phyloP scores from a whole-genome alignment of 2,797 vertebrate species.

The Rallus crepitans region DNA sequence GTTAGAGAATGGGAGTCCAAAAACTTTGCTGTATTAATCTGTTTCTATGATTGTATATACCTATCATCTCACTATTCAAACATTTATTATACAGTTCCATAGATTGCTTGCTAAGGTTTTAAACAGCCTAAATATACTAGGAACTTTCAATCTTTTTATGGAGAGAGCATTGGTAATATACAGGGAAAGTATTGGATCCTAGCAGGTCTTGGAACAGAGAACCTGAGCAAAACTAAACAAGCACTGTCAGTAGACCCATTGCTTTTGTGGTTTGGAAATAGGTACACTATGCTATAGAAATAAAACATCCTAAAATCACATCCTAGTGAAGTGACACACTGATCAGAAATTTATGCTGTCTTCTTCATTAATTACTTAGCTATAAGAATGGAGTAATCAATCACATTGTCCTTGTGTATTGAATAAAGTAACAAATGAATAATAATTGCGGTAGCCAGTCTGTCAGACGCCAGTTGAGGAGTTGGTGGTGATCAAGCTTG shows the following conservation, averaged over 20 bases:
- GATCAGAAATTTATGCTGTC: background rate
- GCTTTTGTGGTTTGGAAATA: background rate
- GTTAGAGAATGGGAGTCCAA: background rate
- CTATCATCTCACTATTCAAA: background rate
- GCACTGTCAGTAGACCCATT: background rate
- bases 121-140: background rate
- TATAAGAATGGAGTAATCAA: constrained; percentile 32
- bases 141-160: background rate
- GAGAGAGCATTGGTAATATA: background rate
- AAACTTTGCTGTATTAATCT: background rate
- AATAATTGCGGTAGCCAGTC: constrained; percentile 27
- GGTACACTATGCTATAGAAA: background rate
- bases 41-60: background rate
- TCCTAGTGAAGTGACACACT: background rate
- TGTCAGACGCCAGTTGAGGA: background rate
- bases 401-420: background rate
- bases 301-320: background rate
- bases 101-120: background rate
- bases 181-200: background rate
- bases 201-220: background rate
- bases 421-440: background rate
- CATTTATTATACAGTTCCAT: background rate
- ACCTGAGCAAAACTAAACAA: background rate
- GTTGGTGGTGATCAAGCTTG: background rate
- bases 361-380: constrained; percentile 4